A percentile compares a stretch with the other conserved stretches of the same genome.
phyloP scores from a whole-genome alignment of 2,888 invertebrate species.

The Ephialtes manifestator region DNA sequence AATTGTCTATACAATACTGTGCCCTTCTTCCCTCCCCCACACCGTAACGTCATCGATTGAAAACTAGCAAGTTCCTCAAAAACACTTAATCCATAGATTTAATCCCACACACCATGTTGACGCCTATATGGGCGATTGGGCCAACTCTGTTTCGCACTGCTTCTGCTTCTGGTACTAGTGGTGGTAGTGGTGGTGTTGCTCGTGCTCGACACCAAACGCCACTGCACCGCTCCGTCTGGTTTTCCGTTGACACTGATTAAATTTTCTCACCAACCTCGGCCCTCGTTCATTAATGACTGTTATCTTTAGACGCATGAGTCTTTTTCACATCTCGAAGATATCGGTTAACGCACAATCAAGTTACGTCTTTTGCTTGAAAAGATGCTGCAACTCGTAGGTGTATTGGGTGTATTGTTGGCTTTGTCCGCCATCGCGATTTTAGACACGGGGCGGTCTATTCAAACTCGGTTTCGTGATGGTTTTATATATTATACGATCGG shows the following conservation, averaged over 20 bases:
- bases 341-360: not conserved
- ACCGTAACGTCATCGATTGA: slow-evolving; percentile 75
- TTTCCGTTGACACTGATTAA: not conserved
- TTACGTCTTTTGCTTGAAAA: not conserved
- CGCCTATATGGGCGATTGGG: slow-evolving; percentile 73
- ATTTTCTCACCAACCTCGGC: not conserved
- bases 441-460: slow-evolving; percentile 34
- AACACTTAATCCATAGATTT: too few relatives aligned
- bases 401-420: slow-evolving; percentile 2
- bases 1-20: too few relatives aligned
- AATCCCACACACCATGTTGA: slow-evolving; percentile 77
- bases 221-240: slow-evolving; percentile 5
- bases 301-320: not conserved
- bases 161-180: slow-evolving; percentile 12
- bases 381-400: slow-evolving; percentile 1
- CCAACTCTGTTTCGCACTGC: slow-evolving; percentile 1
- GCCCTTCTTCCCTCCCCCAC: slow-evolving; percentile 1
- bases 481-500: not conserved
- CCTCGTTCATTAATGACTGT: not conserved
- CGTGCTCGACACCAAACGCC: not conserved
- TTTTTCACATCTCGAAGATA: not conserved
- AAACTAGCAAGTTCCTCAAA: slow-evolving; percentile 78
- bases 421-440: slow-evolving; percentile 36
- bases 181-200: not conserved
- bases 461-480: not conserved